A percentile compares a stretch with the other conserved stretches of the same genome.
Evolutionary conservation across 2,888 invertebrate species (phyloP).

Genomic region (Latrodectus elegans): DNA sequence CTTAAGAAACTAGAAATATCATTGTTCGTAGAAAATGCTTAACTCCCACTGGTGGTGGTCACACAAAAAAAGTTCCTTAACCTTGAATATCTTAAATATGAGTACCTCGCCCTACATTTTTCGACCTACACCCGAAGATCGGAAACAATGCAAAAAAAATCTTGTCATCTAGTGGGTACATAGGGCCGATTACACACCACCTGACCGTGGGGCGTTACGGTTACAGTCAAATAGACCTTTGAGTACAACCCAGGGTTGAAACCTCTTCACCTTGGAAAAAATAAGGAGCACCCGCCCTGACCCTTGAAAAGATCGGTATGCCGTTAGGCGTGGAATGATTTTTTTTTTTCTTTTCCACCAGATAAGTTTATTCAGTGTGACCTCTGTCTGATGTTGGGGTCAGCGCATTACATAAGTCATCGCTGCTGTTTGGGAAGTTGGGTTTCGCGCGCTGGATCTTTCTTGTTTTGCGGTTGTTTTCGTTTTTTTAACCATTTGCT

Average conservation of each 20-base stretch:
- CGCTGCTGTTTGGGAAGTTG: slow-evolving; percentile 26
- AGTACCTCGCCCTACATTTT: slow-evolving; percentile 60
- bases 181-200: slow-evolving; percentile 16
- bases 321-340: slow-evolving; percentile 36
- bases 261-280: slow-evolving; percentile 67
- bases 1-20: neutral
- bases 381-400: slow-evolving; percentile 48
- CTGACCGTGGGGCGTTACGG: slow-evolving; percentile 49
- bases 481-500: no score
- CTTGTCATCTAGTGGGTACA: slow-evolving; percentile 32
- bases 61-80: slow-evolving; percentile 43
- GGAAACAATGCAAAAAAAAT: slow-evolving; percentile 30
- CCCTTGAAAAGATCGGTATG: slow-evolving; percentile 60
- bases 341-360: slow-evolving; percentile 31
- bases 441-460: neutral
- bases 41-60: slow-evolving; percentile 57
- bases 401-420: slow-evolving; percentile 47
- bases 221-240: slow-evolving; percentile 45
- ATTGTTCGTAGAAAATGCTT: neutral
- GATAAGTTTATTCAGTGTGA: slow-evolving; percentile 46
- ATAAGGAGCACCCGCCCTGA: slow-evolving; percentile 58
- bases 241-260: slow-evolving; percentile 62
- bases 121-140: slow-evolving; percentile 53
- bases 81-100: slow-evolving; percentile 45
- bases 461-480: neutral